Evolutionary conservation across 1,140 invertebrate species (phyloP).

Genomic region (Leptinotarsa lineolata): DNA sequence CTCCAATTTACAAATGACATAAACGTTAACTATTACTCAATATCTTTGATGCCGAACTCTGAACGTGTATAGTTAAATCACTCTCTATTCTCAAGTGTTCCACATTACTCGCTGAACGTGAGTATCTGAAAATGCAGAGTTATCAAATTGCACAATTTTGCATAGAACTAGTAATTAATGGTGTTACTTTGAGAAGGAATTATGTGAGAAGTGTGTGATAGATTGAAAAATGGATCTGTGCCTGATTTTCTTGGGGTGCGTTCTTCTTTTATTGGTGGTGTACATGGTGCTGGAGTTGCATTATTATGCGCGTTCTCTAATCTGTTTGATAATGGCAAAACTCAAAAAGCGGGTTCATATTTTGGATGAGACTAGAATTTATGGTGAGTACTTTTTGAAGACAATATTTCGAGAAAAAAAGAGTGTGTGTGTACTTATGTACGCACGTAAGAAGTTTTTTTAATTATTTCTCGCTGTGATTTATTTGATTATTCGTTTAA

Average conservation of each 20-base stretch:
- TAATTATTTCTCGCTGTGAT: too few relatives aligned
- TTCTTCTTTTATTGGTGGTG: slow-evolving; percentile 58
- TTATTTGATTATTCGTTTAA: too few relatives aligned
- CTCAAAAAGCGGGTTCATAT: slow-evolving; percentile 67
- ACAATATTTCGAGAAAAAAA: neutral
- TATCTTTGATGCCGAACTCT: neutral
- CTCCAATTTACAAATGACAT: neutral
- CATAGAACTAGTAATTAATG: neutral
- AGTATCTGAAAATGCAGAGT: neutral
- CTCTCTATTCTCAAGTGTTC: neutral
- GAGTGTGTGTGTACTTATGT: too few relatives aligned
- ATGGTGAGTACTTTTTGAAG: slow-evolving; percentile 58
- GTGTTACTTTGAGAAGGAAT: neutral
- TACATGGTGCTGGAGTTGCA: slow-evolving; percentile 68
- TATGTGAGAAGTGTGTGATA: neutral
- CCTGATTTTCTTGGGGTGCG: slow-evolving; percentile 31
- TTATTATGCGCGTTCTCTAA: slow-evolving; percentile 69
- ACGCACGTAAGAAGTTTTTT: too few relatives aligned
- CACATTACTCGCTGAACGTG: neutral
- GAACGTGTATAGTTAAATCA: neutral
- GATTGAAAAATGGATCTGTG: slow-evolving; percentile 49
- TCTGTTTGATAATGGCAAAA: slow-evolving; percentile 64
- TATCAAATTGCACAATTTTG: neutral
- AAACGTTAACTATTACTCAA: neutral
- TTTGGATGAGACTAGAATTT: slow-evolving; percentile 67